phyloP scores from a whole-genome alignment of 2,797 vertebrate genomes.

The Tangara arthus region DNA sequence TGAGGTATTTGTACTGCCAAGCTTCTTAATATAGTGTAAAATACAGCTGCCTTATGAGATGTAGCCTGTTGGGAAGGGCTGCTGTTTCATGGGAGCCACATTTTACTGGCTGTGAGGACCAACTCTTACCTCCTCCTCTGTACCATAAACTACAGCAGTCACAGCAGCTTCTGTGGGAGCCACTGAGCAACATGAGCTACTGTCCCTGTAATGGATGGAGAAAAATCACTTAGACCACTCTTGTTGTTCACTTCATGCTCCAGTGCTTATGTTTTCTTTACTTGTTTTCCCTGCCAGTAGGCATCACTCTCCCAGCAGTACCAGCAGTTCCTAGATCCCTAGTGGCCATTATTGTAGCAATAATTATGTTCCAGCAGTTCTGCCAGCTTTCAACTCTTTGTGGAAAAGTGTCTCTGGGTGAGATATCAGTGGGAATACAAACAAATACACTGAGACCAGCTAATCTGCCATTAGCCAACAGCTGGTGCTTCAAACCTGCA shows the following conservation, averaged over 20 bases:
- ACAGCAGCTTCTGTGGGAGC: neutral
- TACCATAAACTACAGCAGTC: neutral
- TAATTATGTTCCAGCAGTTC: neutral
- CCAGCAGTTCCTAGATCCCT: neutral
- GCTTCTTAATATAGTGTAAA: neutral
- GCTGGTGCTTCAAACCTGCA: neutral
- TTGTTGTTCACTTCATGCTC: neutral
- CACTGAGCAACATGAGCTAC: neutral
- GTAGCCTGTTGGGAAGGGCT: neutral
- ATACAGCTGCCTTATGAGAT: neutral
- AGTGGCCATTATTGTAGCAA: neutral
- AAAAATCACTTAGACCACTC: neutral
- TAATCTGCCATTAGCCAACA: neutral
- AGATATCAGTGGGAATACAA: neutral
- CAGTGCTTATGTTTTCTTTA: neutral
- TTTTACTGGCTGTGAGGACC: neutral
- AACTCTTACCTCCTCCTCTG: neutral
- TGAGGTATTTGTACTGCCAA: neutral
- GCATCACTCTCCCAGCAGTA: neutral
- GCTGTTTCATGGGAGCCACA: neutral
- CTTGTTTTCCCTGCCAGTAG: neutral
- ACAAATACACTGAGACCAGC: neutral
- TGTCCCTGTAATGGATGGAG: neutral
- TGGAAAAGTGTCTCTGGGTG: neutral
- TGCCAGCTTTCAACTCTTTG: neutral